A percentile compares a stretch with the other conserved stretches of the same genome.
Evolutionary conservation across 2,888 invertebrate species (phyloP).

Genomic region (Prenolepis imparis): DNA sequence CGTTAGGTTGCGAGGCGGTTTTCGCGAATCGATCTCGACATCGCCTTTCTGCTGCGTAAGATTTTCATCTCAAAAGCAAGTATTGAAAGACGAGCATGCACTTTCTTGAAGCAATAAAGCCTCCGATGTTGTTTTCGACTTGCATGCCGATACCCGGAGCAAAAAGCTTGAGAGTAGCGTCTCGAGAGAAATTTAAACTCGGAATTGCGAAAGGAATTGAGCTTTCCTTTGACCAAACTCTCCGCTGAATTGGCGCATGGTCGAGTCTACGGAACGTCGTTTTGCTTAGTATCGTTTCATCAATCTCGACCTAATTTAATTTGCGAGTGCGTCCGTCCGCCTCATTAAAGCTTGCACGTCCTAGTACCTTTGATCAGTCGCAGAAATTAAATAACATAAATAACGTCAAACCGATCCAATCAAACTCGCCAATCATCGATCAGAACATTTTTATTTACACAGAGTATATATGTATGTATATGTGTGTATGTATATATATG

Average conservation of each 20-base stretch:
- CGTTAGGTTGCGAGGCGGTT: background rate
- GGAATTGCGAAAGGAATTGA: slow-evolving; percentile 55
- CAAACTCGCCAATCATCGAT: background rate
- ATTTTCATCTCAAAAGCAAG: slow-evolving; percentile 52
- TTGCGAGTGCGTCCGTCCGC: slow-evolving; percentile 20
- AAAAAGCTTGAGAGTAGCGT: slow-evolving; percentile 47
- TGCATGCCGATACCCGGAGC: slow-evolving; percentile 43
- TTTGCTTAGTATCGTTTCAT: slow-evolving; percentile 51
- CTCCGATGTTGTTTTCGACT: slow-evolving; percentile 54
- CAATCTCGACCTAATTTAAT: slow-evolving; percentile 52
- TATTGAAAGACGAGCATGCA: slow-evolving; percentile 46
- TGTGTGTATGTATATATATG: too few species aligned
- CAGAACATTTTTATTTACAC: background rate
- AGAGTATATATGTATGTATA: background rate
- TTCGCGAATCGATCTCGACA: slow-evolving; percentile 21
- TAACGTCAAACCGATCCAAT: background rate
- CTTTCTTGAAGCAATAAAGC: slow-evolving; percentile 52
- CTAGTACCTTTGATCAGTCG: slow-evolving; percentile 21
- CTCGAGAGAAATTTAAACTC: slow-evolving; percentile 57
- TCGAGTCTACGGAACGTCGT: slow-evolving; percentile 32
- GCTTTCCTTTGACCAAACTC: slow-evolving; percentile 51
- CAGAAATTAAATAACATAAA: slow-evolving; percentile 34
- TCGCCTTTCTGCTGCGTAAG: slow-evolving; percentile 31
- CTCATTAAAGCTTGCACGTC: slow-evolving; percentile 23
- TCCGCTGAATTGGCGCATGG: slow-evolving; percentile 35